Conservation (phyloP, 2,888 invertebrate species). For the Diarsia rubi region DNA sequence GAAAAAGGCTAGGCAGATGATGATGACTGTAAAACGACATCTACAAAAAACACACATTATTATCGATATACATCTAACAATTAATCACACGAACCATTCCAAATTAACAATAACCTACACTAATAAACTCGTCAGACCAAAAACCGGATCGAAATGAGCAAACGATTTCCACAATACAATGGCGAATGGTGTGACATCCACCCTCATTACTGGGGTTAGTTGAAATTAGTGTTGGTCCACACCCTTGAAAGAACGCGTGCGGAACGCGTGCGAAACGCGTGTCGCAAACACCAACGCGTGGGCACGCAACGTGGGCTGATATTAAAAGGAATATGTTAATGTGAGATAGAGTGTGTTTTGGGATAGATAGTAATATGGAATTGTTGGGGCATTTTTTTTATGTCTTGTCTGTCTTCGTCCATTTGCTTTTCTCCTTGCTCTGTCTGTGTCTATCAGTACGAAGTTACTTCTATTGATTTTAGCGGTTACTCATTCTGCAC, state of each 20-base stretch:
- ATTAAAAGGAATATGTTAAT: slow-evolving; percentile 86
- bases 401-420: background rate
- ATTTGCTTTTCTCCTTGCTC: background rate
- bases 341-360: slow-evolving; percentile 62
- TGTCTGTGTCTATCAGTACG: background rate
- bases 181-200: slow-evolving; percentile 64
- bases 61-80: background rate
- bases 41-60: too few species aligned
- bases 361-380: slow-evolving; percentile 29
- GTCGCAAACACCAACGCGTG: slow-evolving; percentile 82
- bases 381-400: background rate
- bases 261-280: slow-evolving; percentile 76
- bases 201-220: slow-evolving; percentile 70
- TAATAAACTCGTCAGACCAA: slow-evolving; percentile 70
- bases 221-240: slow-evolving; percentile 72
- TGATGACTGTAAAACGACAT: too few species aligned
- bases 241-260: slow-evolving; percentile 73
- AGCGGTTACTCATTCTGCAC: too few species aligned
- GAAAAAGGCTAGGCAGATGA: too few species aligned
- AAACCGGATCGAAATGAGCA: slow-evolving; percentile 78
- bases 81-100: slow-evolving; percentile 1
- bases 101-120: slow-evolving; percentile 35
- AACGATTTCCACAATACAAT: slow-evolving; percentile 72
- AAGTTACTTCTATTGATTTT: too few species aligned
- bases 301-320: slow-evolving; percentile 78